A percentile compares a stretch with the other conserved stretches of the same genome.
These are phyloP conservation scores for Catharus bicknelli DNA, from an alignment of 2,113 vertebrate genomes.

Conservation along the genomic window DNA sequence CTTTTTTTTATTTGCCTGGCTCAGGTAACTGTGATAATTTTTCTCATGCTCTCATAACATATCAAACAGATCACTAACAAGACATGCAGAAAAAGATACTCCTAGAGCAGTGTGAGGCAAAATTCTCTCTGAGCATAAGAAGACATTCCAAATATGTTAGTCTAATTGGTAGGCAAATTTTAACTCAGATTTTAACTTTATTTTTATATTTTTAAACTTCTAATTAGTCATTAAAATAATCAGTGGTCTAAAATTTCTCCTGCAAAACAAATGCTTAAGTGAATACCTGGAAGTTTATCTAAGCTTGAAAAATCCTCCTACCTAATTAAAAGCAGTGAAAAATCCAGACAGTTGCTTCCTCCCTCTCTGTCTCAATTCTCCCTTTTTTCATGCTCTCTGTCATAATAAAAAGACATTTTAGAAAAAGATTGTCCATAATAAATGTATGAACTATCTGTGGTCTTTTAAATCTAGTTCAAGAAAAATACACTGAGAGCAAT, in stretches of 20 bases:
- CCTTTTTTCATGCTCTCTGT: neutral
- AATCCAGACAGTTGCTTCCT: neutral
- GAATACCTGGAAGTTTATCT: slow-evolving; percentile 1
- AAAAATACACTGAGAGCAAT: neutral
- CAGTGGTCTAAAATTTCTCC: neutral
- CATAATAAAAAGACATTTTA: neutral
- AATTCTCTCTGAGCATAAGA: neutral
- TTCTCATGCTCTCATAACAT: neutral
- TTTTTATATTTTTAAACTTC: neutral
- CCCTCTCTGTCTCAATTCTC: neutral
- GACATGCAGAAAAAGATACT: neutral
- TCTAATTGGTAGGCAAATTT: neutral
- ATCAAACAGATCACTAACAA: neutral
- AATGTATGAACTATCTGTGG: neutral
- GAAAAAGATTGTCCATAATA: neutral
- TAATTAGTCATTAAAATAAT: neutral
- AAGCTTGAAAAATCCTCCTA: slow-evolving; percentile 19
- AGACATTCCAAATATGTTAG: neutral
- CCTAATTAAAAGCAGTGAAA: slow-evolving; percentile 12
- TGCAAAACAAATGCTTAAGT: neutral
- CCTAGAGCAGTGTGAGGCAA: neutral
- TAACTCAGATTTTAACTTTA: neutral
- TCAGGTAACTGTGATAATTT: neutral
- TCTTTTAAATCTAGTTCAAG: slow-evolving; percentile 22
- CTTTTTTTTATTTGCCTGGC: neutral